phyloP scores from a whole-genome alignment of 2,113 vertebrate genomes.

The Peucedramus taeniatus region DNA sequence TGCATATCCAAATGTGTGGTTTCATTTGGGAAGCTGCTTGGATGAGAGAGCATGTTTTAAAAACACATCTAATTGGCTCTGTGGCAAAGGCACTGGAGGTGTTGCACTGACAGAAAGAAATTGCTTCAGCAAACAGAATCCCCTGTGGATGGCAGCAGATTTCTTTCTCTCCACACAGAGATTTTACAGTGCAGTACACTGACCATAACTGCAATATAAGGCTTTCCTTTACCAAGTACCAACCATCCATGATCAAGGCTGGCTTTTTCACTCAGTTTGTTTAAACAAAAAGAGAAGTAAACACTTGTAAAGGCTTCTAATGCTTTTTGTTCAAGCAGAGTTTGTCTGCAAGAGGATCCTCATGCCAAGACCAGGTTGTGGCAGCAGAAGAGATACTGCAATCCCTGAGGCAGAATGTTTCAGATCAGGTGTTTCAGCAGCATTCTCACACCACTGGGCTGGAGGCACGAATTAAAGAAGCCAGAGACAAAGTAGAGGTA shows the following conservation, averaged over 20 bases:
- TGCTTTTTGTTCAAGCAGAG: conserved; percentile 65
- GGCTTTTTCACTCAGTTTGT: neutral
- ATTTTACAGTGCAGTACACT: neutral
- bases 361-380: conserved; percentile 80
- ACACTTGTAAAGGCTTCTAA: neutral
- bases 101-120: neutral
- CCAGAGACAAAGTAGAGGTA: conserved; percentile 83
- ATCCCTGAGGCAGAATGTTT: conserved; percentile 67
- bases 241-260: neutral
- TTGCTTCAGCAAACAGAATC: neutral
- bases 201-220: neutral
- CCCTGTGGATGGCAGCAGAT: conserved; percentile 56
- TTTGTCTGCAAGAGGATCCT: conserved; percentile 80
- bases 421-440: conserved; percentile 75
- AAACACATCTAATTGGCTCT: neutral
- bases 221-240: neutral
- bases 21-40: neutral
- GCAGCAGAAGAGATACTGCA: conserved; percentile 82
- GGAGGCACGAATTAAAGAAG: conserved; percentile 76
- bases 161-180: neutral
- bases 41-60: neutral
- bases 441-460: conserved; percentile 70
- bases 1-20: neutral
- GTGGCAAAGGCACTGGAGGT: neutral
- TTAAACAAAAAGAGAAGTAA: neutral